Evolutionary conservation across 2,797 vertebrate species (phyloP), one percentile per base, ranked within the genome.

Genomic region (Muscicapa comitata): DNA sequence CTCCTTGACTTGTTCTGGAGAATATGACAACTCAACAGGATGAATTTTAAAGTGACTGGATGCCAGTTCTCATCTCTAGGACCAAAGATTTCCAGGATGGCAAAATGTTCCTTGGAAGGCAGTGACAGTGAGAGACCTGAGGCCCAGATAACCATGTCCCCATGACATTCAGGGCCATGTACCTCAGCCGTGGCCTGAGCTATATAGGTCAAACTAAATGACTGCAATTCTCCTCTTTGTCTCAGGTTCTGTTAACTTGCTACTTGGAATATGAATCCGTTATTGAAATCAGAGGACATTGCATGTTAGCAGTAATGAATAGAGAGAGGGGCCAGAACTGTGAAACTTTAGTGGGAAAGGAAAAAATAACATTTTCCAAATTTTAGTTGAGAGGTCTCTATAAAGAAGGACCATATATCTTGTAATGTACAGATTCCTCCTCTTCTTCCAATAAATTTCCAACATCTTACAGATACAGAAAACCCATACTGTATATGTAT

Each of bases 401-500:
- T 66, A 78, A 83, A 53, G 55, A 83, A 80, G 58, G 26, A 51
- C n/a, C 31, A 48, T 66, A 38, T 58, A 59, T 62, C 29, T 92
- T 58, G 54, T 48, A 57, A 29, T 17, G 11, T n/a, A 29, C 25
- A 74, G 19, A 65, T 74, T 23, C 20, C 79, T 82, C 10, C 19
- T 70, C 54, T 91, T 92, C 48, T 85, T 87, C 45, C 53, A 92
- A 43, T 80, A 83, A 81, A 81, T 93, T 88, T 80, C 45, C 63
- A 88, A 72, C 31, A 72, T 79, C 45, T 91, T 74, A 88, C 26
- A 88, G n/a, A 80, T 58, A 89, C 29, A 80, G 63, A 88, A 93
- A 94, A 40, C 54, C 21, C 29, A 35, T 53, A 37, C 19, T 58
- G 15, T 71, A 28, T 65, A 37, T 18, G 28, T 61, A 20, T 73